These are phyloP conservation scores for Apantesis nais DNA, from an alignment of 2,888 invertebrate species.

Conservation along the genomic window DNA sequence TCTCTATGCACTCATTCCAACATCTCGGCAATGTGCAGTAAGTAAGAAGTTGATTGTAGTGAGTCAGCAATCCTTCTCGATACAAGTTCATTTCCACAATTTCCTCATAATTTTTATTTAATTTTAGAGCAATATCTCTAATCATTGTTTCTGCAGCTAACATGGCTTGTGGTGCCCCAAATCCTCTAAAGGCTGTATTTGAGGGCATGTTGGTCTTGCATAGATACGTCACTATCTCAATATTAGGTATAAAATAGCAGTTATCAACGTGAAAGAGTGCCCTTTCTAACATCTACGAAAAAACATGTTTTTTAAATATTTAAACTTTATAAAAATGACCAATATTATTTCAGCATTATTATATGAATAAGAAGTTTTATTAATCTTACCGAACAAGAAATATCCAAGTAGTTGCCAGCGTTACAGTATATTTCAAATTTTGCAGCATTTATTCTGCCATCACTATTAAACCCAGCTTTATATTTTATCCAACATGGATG, in stretches of 20 bases:
- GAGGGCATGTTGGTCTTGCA: slow-evolving; percentile 96
- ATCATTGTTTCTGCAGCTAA: slow-evolving; percentile 92
- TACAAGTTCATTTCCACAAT: slow-evolving; percentile 91
- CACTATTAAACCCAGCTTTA: slow-evolving; percentile 89
- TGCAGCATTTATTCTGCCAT: slow-evolving; percentile 88
- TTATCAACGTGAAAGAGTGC: slow-evolving; percentile 93
- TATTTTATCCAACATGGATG: slow-evolving; percentile 93
- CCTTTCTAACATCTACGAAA: slow-evolving; percentile 90
- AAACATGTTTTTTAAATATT: neutral
- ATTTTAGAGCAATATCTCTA: slow-evolving; percentile 89
- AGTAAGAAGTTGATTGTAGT: slow-evolving; percentile 90
- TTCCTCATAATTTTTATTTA: slow-evolving; percentile 87
- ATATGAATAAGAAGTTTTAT: neutral
- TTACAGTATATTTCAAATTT: slow-evolving; percentile 89
- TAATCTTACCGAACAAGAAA: slow-evolving; percentile 87
- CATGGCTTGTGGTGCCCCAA: slow-evolving; percentile 96
- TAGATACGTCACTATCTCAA: slow-evolving; percentile 88
- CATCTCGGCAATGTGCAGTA: slow-evolving; percentile 91
- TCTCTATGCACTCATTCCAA: slow-evolving; percentile 90
- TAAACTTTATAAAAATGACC: neutral
- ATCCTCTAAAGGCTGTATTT: slow-evolving; percentile 97
- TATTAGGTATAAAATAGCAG: slow-evolving; percentile 91
- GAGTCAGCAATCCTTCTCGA: slow-evolving; percentile 91
- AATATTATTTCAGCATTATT: neutral
- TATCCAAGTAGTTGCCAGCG: slow-evolving; percentile 90